Conservation (phyloP, 2,797 vertebrate genomes). For the Darevskia nairensis region DNA sequence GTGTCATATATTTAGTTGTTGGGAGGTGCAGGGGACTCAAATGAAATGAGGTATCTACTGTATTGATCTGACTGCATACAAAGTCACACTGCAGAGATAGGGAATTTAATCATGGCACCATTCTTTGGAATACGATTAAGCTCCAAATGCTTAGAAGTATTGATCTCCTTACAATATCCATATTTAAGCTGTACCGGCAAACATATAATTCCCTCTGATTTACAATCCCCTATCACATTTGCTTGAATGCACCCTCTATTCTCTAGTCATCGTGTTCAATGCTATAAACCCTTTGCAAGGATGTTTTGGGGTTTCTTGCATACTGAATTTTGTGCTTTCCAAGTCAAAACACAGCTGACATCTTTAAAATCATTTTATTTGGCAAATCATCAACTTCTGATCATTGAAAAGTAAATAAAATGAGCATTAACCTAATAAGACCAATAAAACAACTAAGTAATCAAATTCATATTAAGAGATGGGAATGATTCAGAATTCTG, state of each 20-base stretch:
- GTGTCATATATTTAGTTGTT: slow-evolving; percentile 19
- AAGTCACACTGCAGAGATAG: slow-evolving; percentile 46
- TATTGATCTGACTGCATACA: slow-evolving; percentile 58
- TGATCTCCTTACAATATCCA: not conserved
- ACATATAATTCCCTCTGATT: not conserved
- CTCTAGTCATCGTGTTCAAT: not conserved
- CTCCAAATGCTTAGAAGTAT: slow-evolving; percentile 35
- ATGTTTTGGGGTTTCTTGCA: not conserved
- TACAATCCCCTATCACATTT: rapidly evolving
- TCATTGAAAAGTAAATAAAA: slow-evolving; percentile 4
- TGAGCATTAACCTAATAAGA: not conserved
- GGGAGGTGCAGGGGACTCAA: rapidly evolving
- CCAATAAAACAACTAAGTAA: not conserved
- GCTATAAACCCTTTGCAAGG: not conserved
- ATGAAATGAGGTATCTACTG: slow-evolving; percentile 56
- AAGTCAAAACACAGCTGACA: not conserved
- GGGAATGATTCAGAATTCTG: not conserved
- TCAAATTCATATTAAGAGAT: not conserved
- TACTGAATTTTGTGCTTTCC: not conserved
- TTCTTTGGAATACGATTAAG: slow-evolving; percentile 54
- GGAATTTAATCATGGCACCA: slow-evolving; percentile 56
- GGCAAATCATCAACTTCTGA: not conserved
- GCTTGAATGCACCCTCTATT: not conserved
- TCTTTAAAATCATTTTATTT: not conserved
- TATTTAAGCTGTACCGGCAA: slow-evolving; percentile 3